These are phyloP conservation scores for Zalophus californianus DNA, from an alignment of 2,797 vertebrate genomes.

Conservation along the genomic window DNA sequence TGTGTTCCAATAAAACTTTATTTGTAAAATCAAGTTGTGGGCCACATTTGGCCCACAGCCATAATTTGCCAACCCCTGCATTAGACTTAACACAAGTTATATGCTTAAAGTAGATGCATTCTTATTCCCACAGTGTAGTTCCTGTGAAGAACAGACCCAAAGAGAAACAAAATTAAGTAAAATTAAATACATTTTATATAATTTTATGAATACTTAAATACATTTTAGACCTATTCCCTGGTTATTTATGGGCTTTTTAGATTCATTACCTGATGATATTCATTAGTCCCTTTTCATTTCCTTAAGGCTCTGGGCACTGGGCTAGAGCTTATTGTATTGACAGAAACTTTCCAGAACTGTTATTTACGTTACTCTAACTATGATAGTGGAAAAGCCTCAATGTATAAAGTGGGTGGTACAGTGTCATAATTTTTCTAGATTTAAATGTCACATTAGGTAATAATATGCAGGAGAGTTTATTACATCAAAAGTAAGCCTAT, in stretches of 20 bases:
- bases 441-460: neutral
- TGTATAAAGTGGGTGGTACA: neutral
- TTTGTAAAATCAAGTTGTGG: neutral
- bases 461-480: neutral
- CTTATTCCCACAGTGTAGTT: neutral
- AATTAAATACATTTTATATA: neutral
- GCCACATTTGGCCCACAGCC: neutral
- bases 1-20: slow-evolving; percentile 18
- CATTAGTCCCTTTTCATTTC: slow-evolving; percentile 2
- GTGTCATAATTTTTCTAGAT: slow-evolving; percentile 18
- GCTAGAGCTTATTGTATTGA: neutral
- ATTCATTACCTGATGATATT: neutral
- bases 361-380: neutral
- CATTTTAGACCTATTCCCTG: neutral
- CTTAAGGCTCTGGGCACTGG: neutral
- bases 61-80: neutral
- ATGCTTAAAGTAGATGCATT: slow-evolving; percentile 34
- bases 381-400: neutral
- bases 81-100: slow-evolving; percentile 7
- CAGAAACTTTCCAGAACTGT: neutral
- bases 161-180: slow-evolving; percentile 14
- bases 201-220: neutral
- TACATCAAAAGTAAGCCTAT: neutral
- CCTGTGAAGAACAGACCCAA: slow-evolving; percentile 16
- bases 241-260: neutral